Conservation (phyloP, 2,888 invertebrate species). For the Dilophus febrilis region DNA sequence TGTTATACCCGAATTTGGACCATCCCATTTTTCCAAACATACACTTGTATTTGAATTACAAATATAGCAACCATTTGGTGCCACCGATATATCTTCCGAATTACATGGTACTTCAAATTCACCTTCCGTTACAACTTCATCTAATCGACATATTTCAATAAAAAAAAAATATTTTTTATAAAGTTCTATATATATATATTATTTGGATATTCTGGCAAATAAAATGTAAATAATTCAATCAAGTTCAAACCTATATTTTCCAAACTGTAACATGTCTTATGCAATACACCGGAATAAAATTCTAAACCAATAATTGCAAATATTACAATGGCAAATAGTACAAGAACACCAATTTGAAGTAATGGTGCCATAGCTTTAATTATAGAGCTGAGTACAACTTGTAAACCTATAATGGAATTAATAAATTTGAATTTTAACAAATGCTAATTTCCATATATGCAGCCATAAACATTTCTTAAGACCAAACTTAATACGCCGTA, state of each 20-base stretch:
- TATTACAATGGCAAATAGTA: constrained; percentile 99
- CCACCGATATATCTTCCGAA: constrained; percentile 47
- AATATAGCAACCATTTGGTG: constrained; percentile 66
- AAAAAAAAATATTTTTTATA: background rate
- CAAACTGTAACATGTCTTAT: constrained; percentile 95
- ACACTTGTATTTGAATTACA: constrained; percentile 69
- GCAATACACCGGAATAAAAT: constrained; percentile 98
- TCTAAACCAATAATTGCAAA: constrained; percentile 99
- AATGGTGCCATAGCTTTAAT: constrained; percentile 99
- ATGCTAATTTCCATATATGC: no score
- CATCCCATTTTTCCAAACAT: constrained; percentile 87
- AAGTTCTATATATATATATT: no score
- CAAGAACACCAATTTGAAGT: constrained; percentile 98
- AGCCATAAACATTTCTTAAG: no score
- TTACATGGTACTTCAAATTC: constrained; percentile 78
- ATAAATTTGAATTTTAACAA: no score
- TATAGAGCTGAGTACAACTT: constrained; percentile 99
- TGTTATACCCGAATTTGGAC: constrained; percentile 96
- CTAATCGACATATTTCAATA: constrained; percentile 7
- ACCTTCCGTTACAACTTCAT: constrained; percentile 69
- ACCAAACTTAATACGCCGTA: no score
- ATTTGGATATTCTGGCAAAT: no score
- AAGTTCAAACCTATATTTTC: constrained; percentile 59
- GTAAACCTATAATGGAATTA: constrained; percentile 94
- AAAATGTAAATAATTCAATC: no score